These are phyloP conservation scores for Macaria notata DNA, from an alignment of 2,888 invertebrate genomes.

Conservation along the genomic window DNA sequence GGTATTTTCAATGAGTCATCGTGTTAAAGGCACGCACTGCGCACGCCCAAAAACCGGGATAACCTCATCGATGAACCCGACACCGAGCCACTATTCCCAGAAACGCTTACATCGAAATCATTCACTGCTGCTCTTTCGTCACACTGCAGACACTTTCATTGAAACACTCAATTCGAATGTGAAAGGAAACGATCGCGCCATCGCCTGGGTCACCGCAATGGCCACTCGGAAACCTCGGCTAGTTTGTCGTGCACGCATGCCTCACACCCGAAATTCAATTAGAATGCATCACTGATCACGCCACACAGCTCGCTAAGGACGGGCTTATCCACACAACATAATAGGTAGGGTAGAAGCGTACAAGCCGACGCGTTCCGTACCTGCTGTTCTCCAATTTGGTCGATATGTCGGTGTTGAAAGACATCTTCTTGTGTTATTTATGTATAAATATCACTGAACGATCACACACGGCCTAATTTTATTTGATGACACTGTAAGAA, in stretches of 20 bases:
- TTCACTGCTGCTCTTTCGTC: slow-evolving; percentile 30
- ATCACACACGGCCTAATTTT: slow-evolving; percentile 68
- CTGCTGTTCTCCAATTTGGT: slow-evolving; percentile 80
- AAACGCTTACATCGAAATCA: slow-evolving; percentile 21
- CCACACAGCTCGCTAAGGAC: slow-evolving; percentile 42
- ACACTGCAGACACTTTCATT: slow-evolving; percentile 31
- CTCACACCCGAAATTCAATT: slow-evolving; percentile 30
- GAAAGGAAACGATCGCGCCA: slow-evolving; percentile 45
- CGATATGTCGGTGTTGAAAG: slow-evolving; percentile 78
- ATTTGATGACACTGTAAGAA: slow-evolving; percentile 59
- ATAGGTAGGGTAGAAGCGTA: slow-evolving; percentile 38
- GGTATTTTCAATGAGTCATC: slow-evolving; percentile 38
- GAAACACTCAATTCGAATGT: slow-evolving; percentile 35
- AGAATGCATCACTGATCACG: slow-evolving; percentile 48
- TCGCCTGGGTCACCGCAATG: slow-evolving; percentile 25
- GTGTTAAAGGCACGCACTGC: slow-evolving; percentile 38
- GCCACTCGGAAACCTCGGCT: slow-evolving; percentile 21
- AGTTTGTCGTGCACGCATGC: slow-evolving; percentile 17
- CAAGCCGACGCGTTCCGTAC: slow-evolving; percentile 58
- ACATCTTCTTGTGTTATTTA: slow-evolving; percentile 79
- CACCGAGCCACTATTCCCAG: slow-evolving; percentile 29
- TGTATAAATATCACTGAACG: slow-evolving; percentile 75
- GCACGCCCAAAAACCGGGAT: slow-evolving; percentile 60
- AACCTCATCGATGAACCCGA: slow-evolving; percentile 53
- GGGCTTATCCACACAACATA: slow-evolving; percentile 35